Percentiles rank a stretch among this genome's conserved stretches.
Evolutionary conservation across 64 coral and sea anemone species (phyloP).

Genomic region (Actinia tenebrosa): DNA sequence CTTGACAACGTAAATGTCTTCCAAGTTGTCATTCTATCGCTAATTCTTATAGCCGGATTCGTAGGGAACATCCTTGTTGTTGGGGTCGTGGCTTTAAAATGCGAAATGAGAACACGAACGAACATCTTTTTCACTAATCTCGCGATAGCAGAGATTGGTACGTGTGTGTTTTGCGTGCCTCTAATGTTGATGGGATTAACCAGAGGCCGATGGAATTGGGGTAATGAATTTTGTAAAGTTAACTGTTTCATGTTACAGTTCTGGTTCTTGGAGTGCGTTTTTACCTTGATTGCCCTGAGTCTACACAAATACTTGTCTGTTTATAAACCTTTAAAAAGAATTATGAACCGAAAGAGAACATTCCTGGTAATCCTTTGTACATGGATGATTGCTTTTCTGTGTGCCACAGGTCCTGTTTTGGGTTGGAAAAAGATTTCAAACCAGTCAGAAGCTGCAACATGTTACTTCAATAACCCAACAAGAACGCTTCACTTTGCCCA

Average conservation of each 20-base stretch:
- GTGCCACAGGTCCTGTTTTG: slow-evolving; percentile 57
- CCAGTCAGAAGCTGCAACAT: slow-evolving; percentile 18
- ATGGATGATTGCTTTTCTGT: slow-evolving; percentile 44
- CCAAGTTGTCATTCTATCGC: slow-evolving; percentile 41
- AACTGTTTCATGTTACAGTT: slow-evolving; percentile 58
- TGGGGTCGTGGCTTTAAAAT: slow-evolving; percentile 42
- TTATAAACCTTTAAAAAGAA: slow-evolving; percentile 49
- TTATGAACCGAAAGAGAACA: slow-evolving; percentile 55
- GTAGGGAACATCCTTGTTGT: slow-evolving; percentile 59
- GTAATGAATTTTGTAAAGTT: slow-evolving; percentile 53
- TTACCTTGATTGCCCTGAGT: slow-evolving; percentile 58
- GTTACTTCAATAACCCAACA: slow-evolving; percentile 26
- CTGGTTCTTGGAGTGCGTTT: slow-evolving; percentile 47
- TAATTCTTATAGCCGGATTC: slow-evolving; percentile 39
- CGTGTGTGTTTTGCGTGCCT: slow-evolving; percentile 35
- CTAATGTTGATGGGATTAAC: slow-evolving; percentile 53
- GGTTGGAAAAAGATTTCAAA: slow-evolving; percentile 64
- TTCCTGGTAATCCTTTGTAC: slow-evolving; percentile 39
- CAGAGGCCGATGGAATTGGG: slow-evolving; percentile 55
- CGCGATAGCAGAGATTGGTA: slow-evolving; percentile 48
- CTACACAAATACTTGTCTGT: slow-evolving; percentile 84
- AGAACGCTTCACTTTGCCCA: slow-evolving; percentile 23
- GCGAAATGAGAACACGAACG: slow-evolving; percentile 85
- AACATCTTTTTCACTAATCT: slow-evolving; percentile 73
- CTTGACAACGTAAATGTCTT: slow-evolving; percentile 15